Percentiles rank a stretch among this genome's conserved stretches.
These are phyloP conservation scores for Heteronetta atricapilla DNA, from an alignment of 2,113 vertebrate genomes.

Conservation along the genomic window DNA sequence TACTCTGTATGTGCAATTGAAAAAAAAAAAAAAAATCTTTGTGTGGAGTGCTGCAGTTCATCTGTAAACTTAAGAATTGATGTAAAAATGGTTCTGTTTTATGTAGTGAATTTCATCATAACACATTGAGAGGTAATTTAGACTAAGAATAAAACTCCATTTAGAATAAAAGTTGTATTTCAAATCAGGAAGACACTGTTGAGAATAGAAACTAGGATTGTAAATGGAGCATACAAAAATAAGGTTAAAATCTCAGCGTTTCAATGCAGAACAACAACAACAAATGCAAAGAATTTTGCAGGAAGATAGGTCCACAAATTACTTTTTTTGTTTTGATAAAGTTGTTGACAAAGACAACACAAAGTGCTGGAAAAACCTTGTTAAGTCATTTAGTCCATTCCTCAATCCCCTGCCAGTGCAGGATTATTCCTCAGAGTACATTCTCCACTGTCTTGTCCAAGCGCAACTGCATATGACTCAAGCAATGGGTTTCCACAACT, in stretches of 20 bases:
- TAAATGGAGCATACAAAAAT: background rate
- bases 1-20: fast-evolving
- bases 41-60: background rate
- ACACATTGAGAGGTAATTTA: background rate
- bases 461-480: background rate
- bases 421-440: background rate
- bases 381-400: background rate
- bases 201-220: background rate
- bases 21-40: background rate
- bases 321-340: background rate
- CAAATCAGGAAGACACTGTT: background rate
- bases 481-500: background rate
- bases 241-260: background rate
- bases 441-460: slow-evolving; percentile 6
- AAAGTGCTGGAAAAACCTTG: background rate
- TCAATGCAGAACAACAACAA: background rate
- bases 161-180: background rate
- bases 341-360: background rate
- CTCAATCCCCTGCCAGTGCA: background rate
- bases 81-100: background rate
- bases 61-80: background rate
- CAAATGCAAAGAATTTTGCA: background rate
- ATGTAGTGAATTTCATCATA: background rate
- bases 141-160: background rate
- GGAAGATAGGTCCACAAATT: background rate